phyloP scores from a whole-genome alignment of 2,113 vertebrate species.

The Cinclus mexicanus region DNA sequence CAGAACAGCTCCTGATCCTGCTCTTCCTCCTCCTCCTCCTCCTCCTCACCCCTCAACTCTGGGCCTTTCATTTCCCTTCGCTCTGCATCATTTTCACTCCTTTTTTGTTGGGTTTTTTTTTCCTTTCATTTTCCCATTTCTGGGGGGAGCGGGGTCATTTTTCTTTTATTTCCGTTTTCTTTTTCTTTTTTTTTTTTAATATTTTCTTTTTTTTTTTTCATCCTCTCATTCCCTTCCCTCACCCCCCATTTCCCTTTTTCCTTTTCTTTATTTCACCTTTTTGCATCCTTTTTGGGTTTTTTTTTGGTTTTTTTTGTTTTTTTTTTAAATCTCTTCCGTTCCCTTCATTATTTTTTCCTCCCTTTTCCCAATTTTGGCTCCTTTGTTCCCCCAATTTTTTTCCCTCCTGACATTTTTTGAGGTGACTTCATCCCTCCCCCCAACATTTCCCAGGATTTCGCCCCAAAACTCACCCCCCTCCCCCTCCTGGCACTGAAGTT shows the following conservation, averaged over 20 bases:
- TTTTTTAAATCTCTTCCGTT: background rate
- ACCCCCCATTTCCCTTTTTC: background rate
- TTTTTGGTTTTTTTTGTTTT: too few relatives aligned
- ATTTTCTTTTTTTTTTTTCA: background rate
- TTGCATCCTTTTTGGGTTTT: too few relatives aligned
- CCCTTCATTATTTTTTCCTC: background rate
- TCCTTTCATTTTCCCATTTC: background rate
- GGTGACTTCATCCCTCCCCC: background rate
- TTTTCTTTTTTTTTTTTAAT: background rate
- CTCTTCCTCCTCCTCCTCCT: background rate
- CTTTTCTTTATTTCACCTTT: background rate
- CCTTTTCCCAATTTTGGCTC: background rate
- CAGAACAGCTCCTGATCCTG: conserved; percentile 84
- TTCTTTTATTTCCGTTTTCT: background rate
- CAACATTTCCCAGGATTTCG: background rate
- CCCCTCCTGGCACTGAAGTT: background rate
- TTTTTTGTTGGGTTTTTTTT: background rate
- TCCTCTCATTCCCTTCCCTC: background rate
- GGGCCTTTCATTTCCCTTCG: background rate
- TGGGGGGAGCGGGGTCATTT: too few relatives aligned
- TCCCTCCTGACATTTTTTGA: background rate
- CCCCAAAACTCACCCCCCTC: background rate
- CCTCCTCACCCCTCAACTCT: background rate
- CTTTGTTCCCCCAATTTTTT: background rate
- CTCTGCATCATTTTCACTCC: background rate